Evolutionary conservation across 1,140 invertebrate genomes (phyloP), one percentile per base, ranked within the genome.

Genomic region (Zaprionus lachaisei): DNA sequence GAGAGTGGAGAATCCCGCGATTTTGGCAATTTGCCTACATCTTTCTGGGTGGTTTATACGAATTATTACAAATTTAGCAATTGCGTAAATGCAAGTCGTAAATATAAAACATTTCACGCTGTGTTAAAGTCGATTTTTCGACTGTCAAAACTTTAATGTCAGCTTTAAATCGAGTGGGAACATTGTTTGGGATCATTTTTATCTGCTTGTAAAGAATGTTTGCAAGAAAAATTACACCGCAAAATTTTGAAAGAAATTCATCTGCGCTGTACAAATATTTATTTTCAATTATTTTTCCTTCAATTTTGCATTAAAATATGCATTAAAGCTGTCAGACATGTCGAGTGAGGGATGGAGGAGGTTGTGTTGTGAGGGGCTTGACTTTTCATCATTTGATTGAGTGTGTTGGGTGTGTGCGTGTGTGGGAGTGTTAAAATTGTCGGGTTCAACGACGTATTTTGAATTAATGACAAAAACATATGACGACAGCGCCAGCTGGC

Each of bases 1-100:
- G 55, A 38, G 60, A 54, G 41, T 84, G 81, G 81, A 84, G 68
- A 79, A 81, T 79, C 77, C 82, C 83, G 80, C 82, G 41, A 38
- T 37, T 76, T 76, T 84, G 81, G 80, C 80, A 80, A 61, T 31
- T 74, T 83, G 81, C 72, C 74, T 71, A 73, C 31, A 41, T 54
- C 44, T 81, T 81, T 80, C 62, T 72, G 37, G 68, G 14, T 37
- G 47, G 22, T 22, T 63, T 31, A 31, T 31, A 63, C 26, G 31
- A 34, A 49, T 57, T 38, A 57, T 49, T 57, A 72, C 65, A 79
- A 71, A 82, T 82, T 82, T 82, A 74, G 80, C 28, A 72, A 79
- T 79, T 79, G 80, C 80, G 75, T 79, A 75, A 83, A 82, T 79
- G 70, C 75, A 82, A 47, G 63, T 51, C 77, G 38, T 65, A 66